Percentiles rank a stretch among this genome's conserved stretches.
phyloP scores from a whole-genome alignment of 1,140 invertebrate species.

The Drosophila albomicans region DNA sequence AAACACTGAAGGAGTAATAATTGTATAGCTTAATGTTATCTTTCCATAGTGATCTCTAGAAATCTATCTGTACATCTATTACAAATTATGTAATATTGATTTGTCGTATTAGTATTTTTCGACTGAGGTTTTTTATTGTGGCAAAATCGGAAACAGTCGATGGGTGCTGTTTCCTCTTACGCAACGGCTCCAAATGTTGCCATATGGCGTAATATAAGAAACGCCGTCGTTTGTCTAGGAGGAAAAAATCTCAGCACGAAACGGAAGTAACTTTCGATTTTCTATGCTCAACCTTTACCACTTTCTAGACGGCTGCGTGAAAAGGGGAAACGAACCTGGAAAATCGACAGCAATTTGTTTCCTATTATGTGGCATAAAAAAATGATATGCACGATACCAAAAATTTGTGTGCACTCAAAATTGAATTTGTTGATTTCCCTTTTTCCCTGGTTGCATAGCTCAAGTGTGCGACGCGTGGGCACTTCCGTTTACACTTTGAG shows the following conservation, averaged over 20 bases:
- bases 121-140: neutral
- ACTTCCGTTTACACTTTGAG: slow-evolving; percentile 50
- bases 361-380: slow-evolving; percentile 27
- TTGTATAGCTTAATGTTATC: too few relatives aligned
- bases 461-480: slow-evolving; percentile 49
- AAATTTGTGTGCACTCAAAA: slow-evolving; percentile 48
- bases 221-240: neutral
- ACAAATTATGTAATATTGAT: too few relatives aligned
- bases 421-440: slow-evolving; percentile 43
- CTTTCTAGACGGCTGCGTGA: slow-evolving; percentile 3
- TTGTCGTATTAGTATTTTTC: neutral
- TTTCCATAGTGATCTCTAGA: too few relatives aligned
- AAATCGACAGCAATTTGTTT: slow-evolving; percentile 46
- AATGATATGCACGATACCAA: slow-evolving; percentile 37
- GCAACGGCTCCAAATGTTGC: slow-evolving; percentile 7
- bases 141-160: neutral
- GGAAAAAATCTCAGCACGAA: slow-evolving; percentile 32
- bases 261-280: slow-evolving; percentile 58
- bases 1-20: too few relatives aligned
- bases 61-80: too few relatives aligned
- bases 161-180: neutral
- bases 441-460: neutral
- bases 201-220: slow-evolving; percentile 25
- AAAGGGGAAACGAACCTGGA: slow-evolving; percentile 24
- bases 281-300: slow-evolving; percentile 16